A percentile compares a stretch with the other conserved stretches of the same genome.
phyloP scores from a whole-genome alignment of 92 coral and sea anemone genomes.

The Bergia sp. region DNA sequence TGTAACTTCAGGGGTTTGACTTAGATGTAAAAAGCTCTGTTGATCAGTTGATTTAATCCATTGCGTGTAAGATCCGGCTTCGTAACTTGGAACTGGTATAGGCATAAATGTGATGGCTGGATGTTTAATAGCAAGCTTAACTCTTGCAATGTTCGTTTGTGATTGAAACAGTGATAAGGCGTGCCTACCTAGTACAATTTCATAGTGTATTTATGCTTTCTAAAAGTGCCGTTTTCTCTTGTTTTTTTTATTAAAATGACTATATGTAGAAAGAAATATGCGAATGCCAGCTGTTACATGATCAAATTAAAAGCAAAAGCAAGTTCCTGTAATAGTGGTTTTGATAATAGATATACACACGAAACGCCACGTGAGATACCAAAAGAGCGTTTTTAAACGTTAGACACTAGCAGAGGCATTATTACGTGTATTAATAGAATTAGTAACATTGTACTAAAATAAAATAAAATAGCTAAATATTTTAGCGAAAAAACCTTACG shows the following conservation, averaged over 20 bases:
- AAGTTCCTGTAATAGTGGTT: not conserved
- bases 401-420: not conserved
- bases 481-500: not conserved
- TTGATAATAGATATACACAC: not conserved
- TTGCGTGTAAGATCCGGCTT: too few species aligned
- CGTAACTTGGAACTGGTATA: too few species aligned
- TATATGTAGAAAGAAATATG: not conserved
- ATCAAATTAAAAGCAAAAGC: not conserved
- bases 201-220: not conserved
- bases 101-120: too few species aligned
- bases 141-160: not conserved
- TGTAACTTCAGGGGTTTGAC: too few species aligned
- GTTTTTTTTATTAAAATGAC: not conserved
- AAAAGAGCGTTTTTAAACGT: not conserved
- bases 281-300: not conserved
- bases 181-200: not conserved
- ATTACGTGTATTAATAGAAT: not conserved
- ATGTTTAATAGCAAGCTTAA: not conserved
- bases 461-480: too few species aligned
- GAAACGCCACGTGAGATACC: not conserved
- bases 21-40: too few species aligned
- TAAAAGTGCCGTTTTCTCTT: not conserved
- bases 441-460: not conserved
- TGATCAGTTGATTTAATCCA: too few species aligned
- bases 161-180: not conserved